Percentiles rank a stretch among this genome's conserved stretches.
Conservation (phyloP, 2,113 vertebrate genomes). For the Ornithorhynchus anatinus region DNA sequence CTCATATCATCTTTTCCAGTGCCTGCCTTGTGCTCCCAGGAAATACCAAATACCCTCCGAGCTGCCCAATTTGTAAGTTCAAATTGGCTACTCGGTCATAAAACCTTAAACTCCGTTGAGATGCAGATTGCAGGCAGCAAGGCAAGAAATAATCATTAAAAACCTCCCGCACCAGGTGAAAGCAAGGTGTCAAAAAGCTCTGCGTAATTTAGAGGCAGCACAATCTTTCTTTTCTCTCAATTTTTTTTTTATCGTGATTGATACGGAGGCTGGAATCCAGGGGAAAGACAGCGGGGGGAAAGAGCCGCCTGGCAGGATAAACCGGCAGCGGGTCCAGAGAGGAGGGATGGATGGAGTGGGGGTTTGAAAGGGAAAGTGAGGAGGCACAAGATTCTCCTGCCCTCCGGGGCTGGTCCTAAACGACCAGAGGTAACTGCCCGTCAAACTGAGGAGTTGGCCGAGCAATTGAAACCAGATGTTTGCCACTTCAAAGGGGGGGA, state of each 20-base stretch:
- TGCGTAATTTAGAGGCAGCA: slow-evolving; percentile 38
- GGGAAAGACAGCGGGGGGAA: slow-evolving; percentile 29
- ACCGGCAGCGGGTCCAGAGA: slow-evolving; percentile 32
- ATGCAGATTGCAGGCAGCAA: slow-evolving; percentile 57
- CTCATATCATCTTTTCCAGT: background rate
- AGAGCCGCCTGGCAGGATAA: slow-evolving; percentile 40
- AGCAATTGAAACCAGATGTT: slow-evolving; percentile 80
- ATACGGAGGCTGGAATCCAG: slow-evolving; percentile 53
- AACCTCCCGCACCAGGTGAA: slow-evolving; percentile 45
- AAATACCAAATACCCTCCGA: slow-evolving; percentile 65
- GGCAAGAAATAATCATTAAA: slow-evolving; percentile 43
- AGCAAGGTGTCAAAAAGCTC: slow-evolving; percentile 44
- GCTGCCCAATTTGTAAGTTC: slow-evolving; percentile 65
- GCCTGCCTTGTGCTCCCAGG: slow-evolving; percentile 54
- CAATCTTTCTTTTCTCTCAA: slow-evolving; percentile 37
- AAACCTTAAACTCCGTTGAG: slow-evolving; percentile 55
- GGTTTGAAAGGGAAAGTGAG: slow-evolving; percentile 59
- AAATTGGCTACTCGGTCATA: slow-evolving; percentile 58
- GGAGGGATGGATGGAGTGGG: background rate
- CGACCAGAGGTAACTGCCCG: slow-evolving; percentile 60
- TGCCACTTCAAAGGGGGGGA: slow-evolving; percentile 75
- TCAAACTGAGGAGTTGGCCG: slow-evolving; percentile 60
- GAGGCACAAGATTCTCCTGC: slow-evolving; percentile 38
- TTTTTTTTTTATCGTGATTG: slow-evolving; percentile 57
- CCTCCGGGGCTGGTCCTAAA: slow-evolving; percentile 45